Evolutionary conservation across 2,797 vertebrate species (phyloP).

Genomic region (Emys orbicularis): DNA sequence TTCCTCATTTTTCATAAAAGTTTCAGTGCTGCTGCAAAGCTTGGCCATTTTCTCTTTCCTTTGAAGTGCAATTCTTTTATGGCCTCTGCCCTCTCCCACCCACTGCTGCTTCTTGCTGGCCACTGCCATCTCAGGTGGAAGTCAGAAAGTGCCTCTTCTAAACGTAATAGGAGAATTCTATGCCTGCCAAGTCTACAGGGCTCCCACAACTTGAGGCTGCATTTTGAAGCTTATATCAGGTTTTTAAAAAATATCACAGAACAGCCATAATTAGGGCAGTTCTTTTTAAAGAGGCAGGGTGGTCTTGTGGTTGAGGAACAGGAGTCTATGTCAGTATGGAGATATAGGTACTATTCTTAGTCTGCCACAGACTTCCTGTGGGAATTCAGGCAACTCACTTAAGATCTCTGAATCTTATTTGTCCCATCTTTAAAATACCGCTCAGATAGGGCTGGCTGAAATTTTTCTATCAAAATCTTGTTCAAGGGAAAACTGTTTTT

Average conservation of each 20-base stretch:
- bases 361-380: not conserved
- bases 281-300: not conserved
- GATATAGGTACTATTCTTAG: not conserved
- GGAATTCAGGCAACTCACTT: not conserved
- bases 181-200: not conserved
- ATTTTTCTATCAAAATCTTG: not conserved
- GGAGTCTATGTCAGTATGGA: not conserved
- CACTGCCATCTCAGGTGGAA: not conserved
- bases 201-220: not conserved
- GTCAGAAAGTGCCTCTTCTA: not conserved
- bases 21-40: not conserved
- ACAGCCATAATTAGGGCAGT: not conserved
- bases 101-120: not conserved
- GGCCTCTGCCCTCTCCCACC: not conserved
- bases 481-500: not conserved
- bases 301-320: not conserved
- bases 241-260: not conserved
- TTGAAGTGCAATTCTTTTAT: not conserved
- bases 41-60: constrained; percentile 32
- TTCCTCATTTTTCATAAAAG: constrained; percentile 42
- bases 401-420: not conserved
- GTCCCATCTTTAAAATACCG: not conserved
- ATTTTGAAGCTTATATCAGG: not conserved
- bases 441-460: not conserved
- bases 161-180: not conserved